A percentile compares a stretch with the other conserved stretches of the same genome.
Conservation (phyloP, 64 coral and sea anemone genomes). For the Stichodactyla mertensii region DNA sequence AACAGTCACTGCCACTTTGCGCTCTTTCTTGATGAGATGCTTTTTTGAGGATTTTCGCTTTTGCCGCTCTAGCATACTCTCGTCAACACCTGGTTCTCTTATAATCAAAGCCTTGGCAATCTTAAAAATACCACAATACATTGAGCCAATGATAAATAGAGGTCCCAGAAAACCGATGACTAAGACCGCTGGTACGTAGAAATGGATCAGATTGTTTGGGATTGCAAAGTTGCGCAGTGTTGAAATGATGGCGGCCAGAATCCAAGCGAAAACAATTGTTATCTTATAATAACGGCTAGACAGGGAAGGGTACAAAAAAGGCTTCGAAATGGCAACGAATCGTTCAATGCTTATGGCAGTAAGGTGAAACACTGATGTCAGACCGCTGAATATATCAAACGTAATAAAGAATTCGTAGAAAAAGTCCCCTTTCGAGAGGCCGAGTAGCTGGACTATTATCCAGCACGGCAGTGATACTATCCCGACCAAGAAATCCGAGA, state of each 20-base stretch:
- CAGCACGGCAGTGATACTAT: constrained; percentile 54
- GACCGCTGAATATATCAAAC: constrained; percentile 65
- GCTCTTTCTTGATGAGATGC: constrained; percentile 28
- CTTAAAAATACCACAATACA: constrained; percentile 46
- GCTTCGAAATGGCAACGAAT: constrained; percentile 67
- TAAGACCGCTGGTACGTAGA: constrained; percentile 53
- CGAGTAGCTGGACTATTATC: constrained; percentile 42
- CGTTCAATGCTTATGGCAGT: constrained; percentile 79
- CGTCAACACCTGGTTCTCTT: constrained; percentile 3
- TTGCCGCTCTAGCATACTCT: not conserved
- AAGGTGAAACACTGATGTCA: constrained; percentile 80
- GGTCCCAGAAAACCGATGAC: constrained; percentile 50
- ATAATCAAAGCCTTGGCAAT: constrained; percentile 27
- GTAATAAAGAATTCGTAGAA: constrained; percentile 38
- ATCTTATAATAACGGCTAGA: constrained; percentile 22
- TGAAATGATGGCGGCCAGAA: constrained; percentile 35
- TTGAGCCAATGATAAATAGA: constrained; percentile 40
- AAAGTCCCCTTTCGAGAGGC: not conserved
- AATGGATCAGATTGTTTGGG: constrained; percentile 5
- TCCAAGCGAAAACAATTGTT: constrained; percentile 52
- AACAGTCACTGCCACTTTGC: constrained; percentile 48
- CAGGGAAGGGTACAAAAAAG: constrained; percentile 40
- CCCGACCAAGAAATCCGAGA: constrained; percentile 70
- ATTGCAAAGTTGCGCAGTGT: constrained; percentile 41
- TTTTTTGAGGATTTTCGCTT: not conserved